Evolutionary conservation across 2,113 vertebrate genomes (phyloP).

Genomic region (Myiozetetes cayanensis): DNA sequence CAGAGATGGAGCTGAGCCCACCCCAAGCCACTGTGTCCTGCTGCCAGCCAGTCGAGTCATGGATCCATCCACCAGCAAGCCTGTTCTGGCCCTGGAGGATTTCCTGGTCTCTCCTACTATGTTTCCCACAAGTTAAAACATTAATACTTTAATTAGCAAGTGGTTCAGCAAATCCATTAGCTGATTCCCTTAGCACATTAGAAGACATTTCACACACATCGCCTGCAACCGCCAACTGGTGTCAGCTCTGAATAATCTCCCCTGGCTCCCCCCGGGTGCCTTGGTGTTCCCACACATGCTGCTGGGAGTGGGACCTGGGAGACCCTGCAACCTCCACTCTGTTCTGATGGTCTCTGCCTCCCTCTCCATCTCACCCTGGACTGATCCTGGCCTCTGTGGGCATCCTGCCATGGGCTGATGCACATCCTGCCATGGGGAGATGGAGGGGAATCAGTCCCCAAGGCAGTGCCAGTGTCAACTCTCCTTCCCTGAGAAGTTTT

Average conservation of each 20-base stretch:
- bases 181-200: not conserved
- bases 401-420: not conserved
- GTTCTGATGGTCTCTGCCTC: not conserved
- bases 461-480: fast-evolving
- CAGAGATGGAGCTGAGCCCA: not conserved
- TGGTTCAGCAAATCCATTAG: not conserved
- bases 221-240: not conserved
- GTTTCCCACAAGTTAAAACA: not conserved
- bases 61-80: not conserved
- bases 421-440: not conserved
- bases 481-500: not conserved
- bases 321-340: not conserved
- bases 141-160: slow-evolving; percentile 3
- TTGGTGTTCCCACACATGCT: fast-evolving
- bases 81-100: fast-evolving
- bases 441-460: not conserved
- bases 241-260: not conserved
- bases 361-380: fast-evolving
- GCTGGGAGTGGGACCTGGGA: not conserved
- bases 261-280: not conserved
- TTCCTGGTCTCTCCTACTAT: not conserved
- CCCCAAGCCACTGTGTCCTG: not conserved
- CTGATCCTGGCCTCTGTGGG: not conserved
- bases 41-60: not conserved
- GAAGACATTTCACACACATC: not conserved